These are phyloP conservation scores for Rhingia rostrata DNA, from an alignment of 2,888 invertebrate species.

Conservation along the genomic window DNA sequence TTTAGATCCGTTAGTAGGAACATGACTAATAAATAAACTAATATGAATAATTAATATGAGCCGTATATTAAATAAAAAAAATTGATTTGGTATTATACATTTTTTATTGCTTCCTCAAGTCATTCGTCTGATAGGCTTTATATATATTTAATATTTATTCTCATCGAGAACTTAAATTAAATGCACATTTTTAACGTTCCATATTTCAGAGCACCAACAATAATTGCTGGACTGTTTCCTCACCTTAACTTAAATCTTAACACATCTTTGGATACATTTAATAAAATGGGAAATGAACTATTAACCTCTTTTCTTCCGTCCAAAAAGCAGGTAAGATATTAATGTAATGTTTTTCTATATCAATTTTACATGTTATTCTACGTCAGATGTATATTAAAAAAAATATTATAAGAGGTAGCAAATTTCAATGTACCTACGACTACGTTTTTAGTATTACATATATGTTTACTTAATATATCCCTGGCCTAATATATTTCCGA, in stretches of 20 bases:
- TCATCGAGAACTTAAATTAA: not conserved
- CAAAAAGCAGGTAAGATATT: constrained; percentile 58
- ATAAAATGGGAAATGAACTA: constrained; percentile 80
- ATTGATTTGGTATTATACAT: too few relatives aligned
- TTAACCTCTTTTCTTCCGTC: constrained; percentile 77
- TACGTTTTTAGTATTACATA: too few relatives aligned
- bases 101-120: too few relatives aligned
- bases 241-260: constrained; percentile 79
- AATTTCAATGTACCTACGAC: not conserved
- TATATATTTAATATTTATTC: not conserved
- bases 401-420: not conserved
- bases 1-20: too few relatives aligned
- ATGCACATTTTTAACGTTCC: not conserved
- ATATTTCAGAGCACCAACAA: constrained; percentile 79
- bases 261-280: constrained; percentile 80
- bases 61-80: too few relatives aligned
- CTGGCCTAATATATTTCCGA: too few relatives aligned
- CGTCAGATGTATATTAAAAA: too few relatives aligned
- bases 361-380: not conserved
- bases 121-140: too few relatives aligned
- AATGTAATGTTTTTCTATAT: not conserved
- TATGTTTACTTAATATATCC: too few relatives aligned
- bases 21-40: too few relatives aligned
- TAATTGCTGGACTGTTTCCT: constrained; percentile 80
- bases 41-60: too few relatives aligned